Evolutionary conservation across 2,797 vertebrate genomes (phyloP).

Genomic region (Lepilemur ruficaudatus): DNA sequence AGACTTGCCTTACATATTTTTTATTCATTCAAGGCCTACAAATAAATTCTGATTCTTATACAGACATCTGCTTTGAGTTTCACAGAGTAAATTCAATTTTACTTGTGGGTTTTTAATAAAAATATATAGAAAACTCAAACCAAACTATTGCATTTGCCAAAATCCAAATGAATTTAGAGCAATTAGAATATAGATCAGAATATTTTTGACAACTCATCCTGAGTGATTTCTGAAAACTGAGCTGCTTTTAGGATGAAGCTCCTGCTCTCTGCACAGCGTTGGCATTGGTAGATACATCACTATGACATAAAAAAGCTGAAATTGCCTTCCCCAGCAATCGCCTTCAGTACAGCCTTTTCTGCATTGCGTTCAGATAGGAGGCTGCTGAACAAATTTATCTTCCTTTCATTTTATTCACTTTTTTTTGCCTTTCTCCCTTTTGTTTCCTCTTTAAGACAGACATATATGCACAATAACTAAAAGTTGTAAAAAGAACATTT

Average conservation of each 20-base stretch:
- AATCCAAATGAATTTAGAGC: constrained; percentile 60
- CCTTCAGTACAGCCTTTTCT: constrained; percentile 34
- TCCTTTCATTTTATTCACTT: constrained; percentile 73
- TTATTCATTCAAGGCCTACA: constrained; percentile 59
- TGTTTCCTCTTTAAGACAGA: constrained; percentile 71
- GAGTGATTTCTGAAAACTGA: constrained; percentile 76
- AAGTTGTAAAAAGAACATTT: constrained; percentile 50
- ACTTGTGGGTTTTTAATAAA: constrained; percentile 67
- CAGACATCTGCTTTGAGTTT: constrained; percentile 15
- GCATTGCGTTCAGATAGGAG: constrained; percentile 52
- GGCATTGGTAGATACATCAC: constrained; percentile 67
- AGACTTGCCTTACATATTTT: constrained; percentile 9
- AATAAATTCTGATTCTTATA: constrained; percentile 62
- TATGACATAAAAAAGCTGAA: constrained; percentile 72
- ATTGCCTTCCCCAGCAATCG: constrained; percentile 69
- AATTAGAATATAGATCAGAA: constrained; percentile 73
- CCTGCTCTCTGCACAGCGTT: constrained; percentile 64
- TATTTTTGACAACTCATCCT: constrained; percentile 76
- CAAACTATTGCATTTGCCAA: neutral
- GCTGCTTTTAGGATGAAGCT: constrained; percentile 76
- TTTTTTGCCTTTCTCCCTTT: constrained; percentile 60
- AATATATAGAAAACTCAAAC: constrained; percentile 70
- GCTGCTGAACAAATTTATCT: constrained; percentile 65
- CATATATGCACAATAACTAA: constrained; percentile 36
- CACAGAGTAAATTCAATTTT: neutral